A percentile compares a stretch with the other conserved stretches of the same genome.
phyloP scores from a whole-genome alignment of 2,113 vertebrate genomes.

The Micromys minutus region DNA sequence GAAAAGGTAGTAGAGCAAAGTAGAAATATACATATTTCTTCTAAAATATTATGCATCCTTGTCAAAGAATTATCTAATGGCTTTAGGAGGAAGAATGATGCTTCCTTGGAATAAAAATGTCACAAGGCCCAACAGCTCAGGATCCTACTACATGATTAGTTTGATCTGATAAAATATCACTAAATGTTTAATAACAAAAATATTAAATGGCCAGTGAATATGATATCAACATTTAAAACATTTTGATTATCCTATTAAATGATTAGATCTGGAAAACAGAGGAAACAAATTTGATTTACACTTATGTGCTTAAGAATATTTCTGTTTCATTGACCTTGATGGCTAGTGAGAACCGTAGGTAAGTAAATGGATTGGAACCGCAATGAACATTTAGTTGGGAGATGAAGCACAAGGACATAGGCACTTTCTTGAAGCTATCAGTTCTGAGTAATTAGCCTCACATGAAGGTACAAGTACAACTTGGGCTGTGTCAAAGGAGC shows the following conservation, averaged over 20 bases:
- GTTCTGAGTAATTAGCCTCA: constrained; percentile 32
- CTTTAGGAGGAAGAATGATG: neutral
- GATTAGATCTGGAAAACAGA: neutral
- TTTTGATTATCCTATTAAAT: neutral
- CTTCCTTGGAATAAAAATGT: neutral
- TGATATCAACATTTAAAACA: neutral
- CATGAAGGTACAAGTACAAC: neutral
- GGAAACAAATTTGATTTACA: neutral
- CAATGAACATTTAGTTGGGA: neutral
- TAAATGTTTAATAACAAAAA: neutral
- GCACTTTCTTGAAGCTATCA: neutral
- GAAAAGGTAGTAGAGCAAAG: neutral
- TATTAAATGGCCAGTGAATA: neutral
- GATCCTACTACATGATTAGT: neutral
- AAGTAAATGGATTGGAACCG: constrained; percentile 38
- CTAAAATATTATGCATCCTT: neutral
- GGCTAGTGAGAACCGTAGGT: constrained; percentile 16
- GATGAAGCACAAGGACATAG: neutral
- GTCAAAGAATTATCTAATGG: neutral
- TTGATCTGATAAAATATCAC: neutral
- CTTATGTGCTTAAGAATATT: neutral
- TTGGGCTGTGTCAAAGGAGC: neutral
- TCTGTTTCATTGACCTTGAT: neutral
- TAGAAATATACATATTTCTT: neutral
- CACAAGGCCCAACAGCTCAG: neutral